phyloP scores from a whole-genome alignment of 2,888 invertebrate species.

The Catocala fraxini region DNA sequence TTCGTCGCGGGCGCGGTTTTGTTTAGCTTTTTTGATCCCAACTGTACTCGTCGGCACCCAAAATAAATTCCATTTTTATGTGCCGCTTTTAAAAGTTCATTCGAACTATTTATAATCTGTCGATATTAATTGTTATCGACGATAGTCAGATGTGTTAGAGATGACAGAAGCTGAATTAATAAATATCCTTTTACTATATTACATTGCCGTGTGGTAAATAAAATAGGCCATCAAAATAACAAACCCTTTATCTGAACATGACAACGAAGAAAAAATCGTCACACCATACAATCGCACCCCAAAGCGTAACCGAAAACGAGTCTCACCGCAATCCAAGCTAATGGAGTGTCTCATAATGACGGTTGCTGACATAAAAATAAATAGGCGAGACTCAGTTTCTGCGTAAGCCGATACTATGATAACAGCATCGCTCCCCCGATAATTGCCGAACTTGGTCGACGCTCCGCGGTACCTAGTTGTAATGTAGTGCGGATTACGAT shows the following conservation, averaged over 20 bases:
- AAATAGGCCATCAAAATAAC: conserved; percentile 48
- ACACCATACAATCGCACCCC: conserved; percentile 80
- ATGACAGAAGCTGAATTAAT: conserved; percentile 31
- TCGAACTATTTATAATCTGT: conserved; percentile 49
- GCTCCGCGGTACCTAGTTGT: conserved; percentile 64
- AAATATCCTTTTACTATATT: conserved; percentile 17
- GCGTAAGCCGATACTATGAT: conserved; percentile 88
- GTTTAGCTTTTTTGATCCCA: conserved; percentile 56
- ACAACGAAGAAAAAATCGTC: conserved; percentile 61
- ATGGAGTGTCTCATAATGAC: conserved; percentile 88
- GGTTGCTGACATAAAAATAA: conserved; percentile 88
- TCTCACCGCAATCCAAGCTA: conserved; percentile 86
- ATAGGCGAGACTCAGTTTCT: conserved; percentile 88
- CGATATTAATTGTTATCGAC: conserved; percentile 29
- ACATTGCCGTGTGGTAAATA: conserved; percentile 22
- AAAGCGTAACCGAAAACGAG: conserved; percentile 85
- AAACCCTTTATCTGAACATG: conserved; percentile 64
- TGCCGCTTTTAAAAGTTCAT: conserved; percentile 55
- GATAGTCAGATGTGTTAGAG: conserved; percentile 31
- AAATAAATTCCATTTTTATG: conserved; percentile 57
- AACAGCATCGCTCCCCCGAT: conserved; percentile 86
- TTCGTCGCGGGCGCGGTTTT: conserved; percentile 74
- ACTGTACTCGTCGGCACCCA: conserved; percentile 53
- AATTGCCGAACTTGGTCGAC: conserved; percentile 83
- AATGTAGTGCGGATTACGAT: conserved; percentile 76